A percentile compares a stretch with the other conserved stretches of the same genome.
phyloP scores from a whole-genome alignment of 2,888 invertebrate species.

The Trachelus stipa region DNA sequence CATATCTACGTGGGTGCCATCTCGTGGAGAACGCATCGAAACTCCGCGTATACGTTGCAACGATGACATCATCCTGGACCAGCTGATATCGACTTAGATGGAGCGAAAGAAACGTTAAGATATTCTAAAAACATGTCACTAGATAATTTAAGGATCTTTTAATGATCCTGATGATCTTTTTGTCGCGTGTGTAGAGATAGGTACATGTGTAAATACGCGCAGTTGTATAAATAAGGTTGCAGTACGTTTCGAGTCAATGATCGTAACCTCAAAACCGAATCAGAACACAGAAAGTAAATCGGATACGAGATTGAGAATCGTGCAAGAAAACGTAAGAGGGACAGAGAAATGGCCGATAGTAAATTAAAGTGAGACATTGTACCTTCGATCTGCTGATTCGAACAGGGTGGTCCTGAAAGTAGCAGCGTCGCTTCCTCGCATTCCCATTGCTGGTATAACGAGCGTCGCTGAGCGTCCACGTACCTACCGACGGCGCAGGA shows the following conservation, averaged over 20 bases:
- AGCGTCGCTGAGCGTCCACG: constrained; percentile 35
- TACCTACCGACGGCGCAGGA: constrained; percentile 18
- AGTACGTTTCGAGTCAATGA: not conserved
- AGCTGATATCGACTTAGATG: constrained; percentile 65
- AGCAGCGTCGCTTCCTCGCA: constrained; percentile 41
- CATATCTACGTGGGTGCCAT: constrained; percentile 42
- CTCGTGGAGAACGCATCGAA: constrained; percentile 23
- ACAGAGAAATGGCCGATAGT: constrained; percentile 46
- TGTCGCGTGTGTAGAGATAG: not conserved
- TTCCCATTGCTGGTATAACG: constrained; percentile 55
- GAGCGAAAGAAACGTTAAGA: constrained; percentile 62
- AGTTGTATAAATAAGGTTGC: no score
- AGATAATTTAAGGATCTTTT: not conserved
- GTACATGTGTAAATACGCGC: not conserved
- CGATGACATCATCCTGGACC: constrained; percentile 61
- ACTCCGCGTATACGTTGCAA: constrained; percentile 46
- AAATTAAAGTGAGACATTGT: constrained; percentile 55
- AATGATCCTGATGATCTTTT: not conserved
- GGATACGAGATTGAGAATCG: constrained; percentile 22
- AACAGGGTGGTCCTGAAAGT: constrained; percentile 49
- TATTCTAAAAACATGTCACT: not conserved
- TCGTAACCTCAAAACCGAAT: not conserved
- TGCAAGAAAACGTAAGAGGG: constrained; percentile 42
- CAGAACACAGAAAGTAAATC: not conserved
- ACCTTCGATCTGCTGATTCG: constrained; percentile 40